A percentile compares a stretch with the other conserved stretches of the same genome.
Conservation (phyloP, 2,797 vertebrate genomes). For the Pempheris klunzingeri region DNA sequence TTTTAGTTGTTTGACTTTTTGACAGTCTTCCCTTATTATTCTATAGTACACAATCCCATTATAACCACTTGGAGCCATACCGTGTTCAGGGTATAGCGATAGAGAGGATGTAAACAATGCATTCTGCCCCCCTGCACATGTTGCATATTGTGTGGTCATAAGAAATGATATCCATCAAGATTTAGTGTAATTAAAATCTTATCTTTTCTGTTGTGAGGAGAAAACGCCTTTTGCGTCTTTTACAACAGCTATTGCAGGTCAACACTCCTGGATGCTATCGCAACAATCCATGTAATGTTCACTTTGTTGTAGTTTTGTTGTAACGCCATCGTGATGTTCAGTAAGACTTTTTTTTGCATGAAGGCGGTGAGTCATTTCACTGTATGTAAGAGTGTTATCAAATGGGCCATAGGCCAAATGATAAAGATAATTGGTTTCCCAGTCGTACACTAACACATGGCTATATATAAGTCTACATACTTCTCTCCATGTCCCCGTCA, state of each 20-base stretch:
- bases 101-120: slow-evolving; percentile 40
- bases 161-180: slow-evolving; percentile 24
- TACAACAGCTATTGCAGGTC: slow-evolving; percentile 61
- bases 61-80: slow-evolving; percentile 35
- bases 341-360: slow-evolving; percentile 54
- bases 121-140: slow-evolving; percentile 29
- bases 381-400: slow-evolving; percentile 73
- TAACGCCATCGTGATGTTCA: slow-evolving; percentile 60
- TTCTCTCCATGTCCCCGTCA: slow-evolving; percentile 68
- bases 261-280: slow-evolving; percentile 51
- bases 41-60: slow-evolving; percentile 45
- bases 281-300: slow-evolving; percentile 42
- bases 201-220: slow-evolving; percentile 7
- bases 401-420: slow-evolving; percentile 78
- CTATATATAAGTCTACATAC: slow-evolving; percentile 66
- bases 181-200: slow-evolving; percentile 28
- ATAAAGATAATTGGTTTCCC: slow-evolving; percentile 82
- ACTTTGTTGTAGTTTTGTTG: slow-evolving; percentile 68
- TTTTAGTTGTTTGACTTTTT: slow-evolving; percentile 75
- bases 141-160: slow-evolving; percentile 22
- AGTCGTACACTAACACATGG: slow-evolving; percentile 57
- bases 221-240: slow-evolving; percentile 38
- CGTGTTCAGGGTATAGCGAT: slow-evolving; percentile 23
- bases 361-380: slow-evolving; percentile 71
- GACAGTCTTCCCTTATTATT: slow-evolving; percentile 74